Base-by-base conservation (phyloP, 2,888 invertebrate genomes). In the Willowsia nigromaculata region DNA sequence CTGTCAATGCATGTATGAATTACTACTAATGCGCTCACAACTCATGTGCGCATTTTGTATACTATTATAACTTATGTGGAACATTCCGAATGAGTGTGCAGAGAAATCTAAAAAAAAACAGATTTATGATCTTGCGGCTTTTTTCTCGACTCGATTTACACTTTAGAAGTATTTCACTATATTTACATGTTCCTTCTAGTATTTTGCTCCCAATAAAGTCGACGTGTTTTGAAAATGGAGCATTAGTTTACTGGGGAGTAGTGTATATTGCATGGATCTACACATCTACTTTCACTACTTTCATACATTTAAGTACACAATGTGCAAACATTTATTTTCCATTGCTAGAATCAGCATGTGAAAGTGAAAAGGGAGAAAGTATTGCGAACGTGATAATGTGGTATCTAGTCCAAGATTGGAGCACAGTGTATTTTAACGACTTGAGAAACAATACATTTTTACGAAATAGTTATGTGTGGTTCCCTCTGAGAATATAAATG, bases 121-220 rank as follows among this genome's bases (percentile, higher is more conserved):
- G 76, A 85, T 85, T 85, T 85, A 85, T 85, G 85, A 62, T 53
- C 78, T 40, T 85, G 85, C 78, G 85, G 85, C 56, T 84, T 84
- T 84, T 65, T 62, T 18, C 15, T 81, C 40, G 47, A 33, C 84
- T 65, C 71, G 56, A 33, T 62, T 59, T 65, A 37, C 22, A 25
- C 9, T 30, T 80, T 40, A 22, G 13, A 9, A 43, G 6, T 1
- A 71, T 76, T 3, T 47, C 13, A 62, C 30, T 65, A 1, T 25
- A 13, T n/a, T 65, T 53, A 53, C 5, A n/a, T 18, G 53, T 53
- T 22, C 53, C 3, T 53, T 53, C n/a, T 53, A 7, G 18, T 1
- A 53, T 53, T 5, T 40, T 40, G 7, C 40, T 40, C 40, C 40
- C 40, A 40, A 40, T 7, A 40, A 40, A 7, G 40, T 11, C 6